phyloP scores from a whole-genome alignment of 2,113 vertebrate genomes.

The Eleginops maclovinus region DNA sequence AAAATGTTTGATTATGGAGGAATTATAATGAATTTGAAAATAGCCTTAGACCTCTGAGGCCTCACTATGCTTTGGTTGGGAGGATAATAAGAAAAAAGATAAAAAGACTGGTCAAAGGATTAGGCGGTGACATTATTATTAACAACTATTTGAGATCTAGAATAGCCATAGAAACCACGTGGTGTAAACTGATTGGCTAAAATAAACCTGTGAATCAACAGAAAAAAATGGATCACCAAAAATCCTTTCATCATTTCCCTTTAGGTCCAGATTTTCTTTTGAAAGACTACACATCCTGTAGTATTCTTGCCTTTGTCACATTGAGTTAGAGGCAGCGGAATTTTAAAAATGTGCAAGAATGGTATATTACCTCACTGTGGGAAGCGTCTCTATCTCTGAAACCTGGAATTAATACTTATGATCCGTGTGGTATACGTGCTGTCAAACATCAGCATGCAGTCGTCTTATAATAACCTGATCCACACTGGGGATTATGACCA shows the following conservation, averaged over 20 bases:
- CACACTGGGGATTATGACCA: slow-evolving; percentile 10
- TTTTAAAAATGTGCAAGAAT: background rate
- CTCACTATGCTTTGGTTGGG: background rate
- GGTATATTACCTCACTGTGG: background rate
- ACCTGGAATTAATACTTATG: too few relatives aligned
- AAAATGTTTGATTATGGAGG: background rate
- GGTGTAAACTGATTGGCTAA: too few relatives aligned
- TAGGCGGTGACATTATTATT: too few relatives aligned
- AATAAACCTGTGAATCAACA: background rate
- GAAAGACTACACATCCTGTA: too few relatives aligned
- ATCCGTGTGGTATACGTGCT: background rate
- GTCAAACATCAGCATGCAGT: background rate
- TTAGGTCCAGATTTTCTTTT: too few relatives aligned
- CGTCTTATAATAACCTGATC: slow-evolving; percentile 14
- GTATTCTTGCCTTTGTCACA: background rate
- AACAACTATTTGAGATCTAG: too few relatives aligned
- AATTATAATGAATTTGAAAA: background rate
- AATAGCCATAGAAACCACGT: background rate
- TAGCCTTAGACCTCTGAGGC: background rate
- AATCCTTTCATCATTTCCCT: too few relatives aligned
- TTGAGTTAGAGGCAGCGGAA: background rate
- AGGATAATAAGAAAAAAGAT: background rate
- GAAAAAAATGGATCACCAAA: too few relatives aligned
- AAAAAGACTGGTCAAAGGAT: slow-evolving; percentile 2
- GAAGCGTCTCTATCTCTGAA: background rate